Conservation (phyloP, 2,888 invertebrate genomes). For the Panopea generosa region DNA sequence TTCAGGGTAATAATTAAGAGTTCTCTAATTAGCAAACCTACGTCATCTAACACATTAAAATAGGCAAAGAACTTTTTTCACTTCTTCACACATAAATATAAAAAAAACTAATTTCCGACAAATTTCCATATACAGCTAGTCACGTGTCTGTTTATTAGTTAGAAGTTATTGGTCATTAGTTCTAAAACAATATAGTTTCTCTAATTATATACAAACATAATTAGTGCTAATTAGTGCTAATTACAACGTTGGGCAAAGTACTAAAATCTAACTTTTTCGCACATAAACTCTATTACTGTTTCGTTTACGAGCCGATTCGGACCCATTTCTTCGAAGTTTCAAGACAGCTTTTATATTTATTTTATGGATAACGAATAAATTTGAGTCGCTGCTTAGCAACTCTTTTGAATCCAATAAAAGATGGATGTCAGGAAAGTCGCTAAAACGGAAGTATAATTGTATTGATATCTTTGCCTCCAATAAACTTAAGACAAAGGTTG, state of each 20-base stretch:
- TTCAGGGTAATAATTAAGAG: too few species aligned
- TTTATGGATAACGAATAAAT: constrained; percentile 58
- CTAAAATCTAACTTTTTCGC: constrained; percentile 47
- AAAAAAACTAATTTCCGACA: neutral
- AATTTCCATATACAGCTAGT: neutral
- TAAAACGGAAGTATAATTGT: neutral
- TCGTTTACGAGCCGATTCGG: constrained; percentile 22
- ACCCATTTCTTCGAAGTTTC: constrained; percentile 36
- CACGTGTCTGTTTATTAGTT: constrained; percentile 5
- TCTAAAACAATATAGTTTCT: constrained; percentile 8
- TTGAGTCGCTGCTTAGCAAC: constrained; percentile 51
- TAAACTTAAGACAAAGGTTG: too few species aligned
- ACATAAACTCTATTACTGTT: constrained; percentile 48
- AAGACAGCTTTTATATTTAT: constrained; percentile 60
- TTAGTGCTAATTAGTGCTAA: constrained; percentile 47
- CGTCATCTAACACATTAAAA: too few species aligned
- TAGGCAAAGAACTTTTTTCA: too few species aligned
- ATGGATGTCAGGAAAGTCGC: neutral
- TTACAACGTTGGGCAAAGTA: constrained; percentile 22
- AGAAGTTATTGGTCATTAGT: constrained; percentile 17
- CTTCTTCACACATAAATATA: neutral
- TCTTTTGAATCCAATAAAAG: constrained; percentile 43
- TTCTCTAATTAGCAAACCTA: too few species aligned
- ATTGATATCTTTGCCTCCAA: too few species aligned
- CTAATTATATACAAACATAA: constrained; percentile 47